These are phyloP conservation scores for Oscheius sp. DNA, from an alignment of 2,888 invertebrate genomes.

Conservation along the genomic window DNA sequence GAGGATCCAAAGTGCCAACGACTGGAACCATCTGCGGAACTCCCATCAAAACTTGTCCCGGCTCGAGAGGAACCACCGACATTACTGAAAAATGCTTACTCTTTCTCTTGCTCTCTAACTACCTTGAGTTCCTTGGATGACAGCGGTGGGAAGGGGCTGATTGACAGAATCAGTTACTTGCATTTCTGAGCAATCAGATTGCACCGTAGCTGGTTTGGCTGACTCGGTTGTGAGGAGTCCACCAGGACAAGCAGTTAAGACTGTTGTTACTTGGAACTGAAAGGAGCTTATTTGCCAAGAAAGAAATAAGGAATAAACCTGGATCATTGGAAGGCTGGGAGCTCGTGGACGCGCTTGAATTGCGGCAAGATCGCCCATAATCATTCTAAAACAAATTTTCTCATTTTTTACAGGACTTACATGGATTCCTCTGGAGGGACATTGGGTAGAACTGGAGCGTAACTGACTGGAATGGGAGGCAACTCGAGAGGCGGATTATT, in stretches of 20 bases:
- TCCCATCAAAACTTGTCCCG: background rate
- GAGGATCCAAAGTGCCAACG: slow-evolving; percentile 45
- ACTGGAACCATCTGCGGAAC: background rate
- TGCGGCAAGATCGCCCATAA: slow-evolving; percentile 42
- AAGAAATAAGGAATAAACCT: background rate
- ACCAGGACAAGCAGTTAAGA: slow-evolving; percentile 19
- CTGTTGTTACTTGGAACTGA: slow-evolving; percentile 7
- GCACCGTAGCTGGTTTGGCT: slow-evolving; percentile 51
- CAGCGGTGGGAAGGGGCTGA: slow-evolving; percentile 35
- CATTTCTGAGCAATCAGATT: slow-evolving; percentile 60
- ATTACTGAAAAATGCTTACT: background rate
- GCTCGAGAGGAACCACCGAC: background rate
- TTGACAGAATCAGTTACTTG: slow-evolving; percentile 47
- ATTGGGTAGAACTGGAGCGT: slow-evolving; percentile 34
- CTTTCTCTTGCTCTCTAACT: no score
- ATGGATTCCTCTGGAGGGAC: slow-evolving; percentile 46
- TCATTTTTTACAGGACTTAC: slow-evolving; percentile 28
- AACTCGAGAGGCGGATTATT: slow-evolving; percentile 45
- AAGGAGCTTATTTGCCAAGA: background rate
- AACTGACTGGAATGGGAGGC: slow-evolving; percentile 56
- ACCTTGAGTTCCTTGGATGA: slow-evolving; percentile 31
- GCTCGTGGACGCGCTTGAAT: slow-evolving; percentile 39
- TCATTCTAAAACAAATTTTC: slow-evolving; percentile 29
- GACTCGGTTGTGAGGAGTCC: slow-evolving; percentile 6
- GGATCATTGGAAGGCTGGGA: slow-evolving; percentile 26